Conservation (phyloP, 2,113 vertebrate species). For the Gobiocypris rarus region DNA sequence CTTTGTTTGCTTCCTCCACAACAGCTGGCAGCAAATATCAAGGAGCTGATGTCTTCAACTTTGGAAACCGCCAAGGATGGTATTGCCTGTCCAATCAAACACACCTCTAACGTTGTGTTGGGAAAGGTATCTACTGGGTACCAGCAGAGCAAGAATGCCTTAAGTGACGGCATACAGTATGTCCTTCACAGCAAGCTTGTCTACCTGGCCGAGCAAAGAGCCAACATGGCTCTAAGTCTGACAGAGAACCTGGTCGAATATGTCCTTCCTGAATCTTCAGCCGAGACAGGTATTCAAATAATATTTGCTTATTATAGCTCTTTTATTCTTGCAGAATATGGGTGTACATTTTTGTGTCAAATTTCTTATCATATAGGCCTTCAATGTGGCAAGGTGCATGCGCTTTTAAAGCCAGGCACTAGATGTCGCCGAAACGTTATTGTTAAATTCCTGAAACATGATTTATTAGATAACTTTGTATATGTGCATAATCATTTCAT, state of each 20-base stretch:
- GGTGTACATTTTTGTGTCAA: too few species aligned
- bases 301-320: background rate
- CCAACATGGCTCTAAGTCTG: conserved; percentile 67
- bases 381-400: background rate
- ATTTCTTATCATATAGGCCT: too few species aligned
- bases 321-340: background rate
- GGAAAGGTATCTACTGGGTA: conserved; percentile 66
- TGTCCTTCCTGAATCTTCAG: conserved; percentile 68
- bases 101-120: conserved; percentile 72
- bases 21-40: conserved; percentile 78
- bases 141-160: conserved; percentile 67
- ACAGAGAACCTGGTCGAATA: conserved; percentile 76
- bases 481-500: background rate
- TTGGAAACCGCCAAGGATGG: conserved; percentile 73
- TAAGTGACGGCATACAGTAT: conserved; percentile 67
- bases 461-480: too few species aligned
- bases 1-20: background rate
- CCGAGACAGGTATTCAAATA: conserved; percentile 70
- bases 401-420: conserved; percentile 16
- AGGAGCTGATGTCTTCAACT: conserved; percentile 71
- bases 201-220: conserved; percentile 72
- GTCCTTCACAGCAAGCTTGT: conserved; percentile 68
- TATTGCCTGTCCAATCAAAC: conserved; percentile 67
- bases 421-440: conserved; percentile 13
- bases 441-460: background rate